These are phyloP conservation scores for Aphelocoma californica DNA, from an alignment of 2,797 vertebrate species.

Conservation along the genomic window DNA sequence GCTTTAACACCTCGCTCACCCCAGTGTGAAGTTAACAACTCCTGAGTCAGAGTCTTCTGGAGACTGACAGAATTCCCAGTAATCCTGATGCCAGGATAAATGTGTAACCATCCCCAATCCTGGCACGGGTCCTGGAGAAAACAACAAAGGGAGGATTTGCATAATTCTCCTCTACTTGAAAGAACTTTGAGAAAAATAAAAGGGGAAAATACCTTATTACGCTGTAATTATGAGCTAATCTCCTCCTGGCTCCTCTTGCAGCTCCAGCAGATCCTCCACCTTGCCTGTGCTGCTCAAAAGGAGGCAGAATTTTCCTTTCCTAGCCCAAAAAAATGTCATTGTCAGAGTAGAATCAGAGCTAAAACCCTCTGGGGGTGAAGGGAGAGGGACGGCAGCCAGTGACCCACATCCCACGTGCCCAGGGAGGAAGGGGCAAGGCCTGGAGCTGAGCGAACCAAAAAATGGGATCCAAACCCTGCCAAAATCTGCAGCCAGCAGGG, in stretches of 20 bases:
- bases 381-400: neutral
- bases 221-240: neutral
- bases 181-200: neutral
- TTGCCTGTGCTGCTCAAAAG: neutral
- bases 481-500: neutral
- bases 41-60: neutral
- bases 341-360: neutral
- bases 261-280: neutral
- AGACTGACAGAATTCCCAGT: neutral
- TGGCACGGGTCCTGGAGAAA: neutral
- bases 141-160: neutral
- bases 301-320: neutral
- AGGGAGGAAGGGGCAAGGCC: neutral
- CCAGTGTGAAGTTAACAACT: neutral
- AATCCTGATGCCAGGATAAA: neutral
- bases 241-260: neutral
- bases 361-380: neutral
- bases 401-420: rapidly evolving
- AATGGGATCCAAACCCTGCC: neutral
- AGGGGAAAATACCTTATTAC: neutral
- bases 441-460: neutral
- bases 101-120: neutral
- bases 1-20: neutral
- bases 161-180: neutral
- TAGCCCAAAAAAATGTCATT: neutral